These are phyloP conservation scores for Theropithecus gelada DNA, from an alignment of 2,113 vertebrate species.

Conservation along the genomic window DNA sequence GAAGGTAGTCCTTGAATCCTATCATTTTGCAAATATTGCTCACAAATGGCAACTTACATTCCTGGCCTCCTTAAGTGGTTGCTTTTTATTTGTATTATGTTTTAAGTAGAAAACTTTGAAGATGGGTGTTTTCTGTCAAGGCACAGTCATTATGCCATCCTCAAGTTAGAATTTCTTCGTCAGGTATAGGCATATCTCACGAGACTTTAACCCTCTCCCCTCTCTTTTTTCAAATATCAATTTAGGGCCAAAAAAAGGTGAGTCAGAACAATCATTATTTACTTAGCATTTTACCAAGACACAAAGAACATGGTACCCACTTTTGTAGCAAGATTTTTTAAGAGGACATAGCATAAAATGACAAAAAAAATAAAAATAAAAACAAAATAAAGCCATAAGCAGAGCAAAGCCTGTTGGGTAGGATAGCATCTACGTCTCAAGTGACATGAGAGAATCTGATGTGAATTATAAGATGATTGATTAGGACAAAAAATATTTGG, in stretches of 20 bases:
- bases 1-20: conserved; percentile 81
- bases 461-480: conserved; percentile 6
- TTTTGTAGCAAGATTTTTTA: conserved; percentile 50
- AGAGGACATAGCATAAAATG: conserved; percentile 23
- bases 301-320: conserved; percentile 11
- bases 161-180: conserved; percentile 68
- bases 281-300: conserved; percentile 20
- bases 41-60: conserved; percentile 84
- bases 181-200: not conserved
- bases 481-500: not conserved
- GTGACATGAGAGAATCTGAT: conserved; percentile 26
- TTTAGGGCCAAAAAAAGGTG: conserved; percentile 18
- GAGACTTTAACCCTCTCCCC: conserved; percentile 57
- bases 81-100: conserved; percentile 80
- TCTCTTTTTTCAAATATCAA: conserved; percentile 55
- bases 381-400: not conserved
- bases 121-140: conserved; percentile 73
- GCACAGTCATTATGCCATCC: conserved; percentile 60
- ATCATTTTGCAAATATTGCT: conserved; percentile 81
- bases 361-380: not conserved
- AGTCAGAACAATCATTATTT: conserved; percentile 43
- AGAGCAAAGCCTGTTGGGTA: not conserved
- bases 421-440: not conserved
- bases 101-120: conserved; percentile 81
- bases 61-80: conserved; percentile 79